phyloP scores from a whole-genome alignment of 1,140 invertebrate species.

The Xylocopa sonorina region DNA sequence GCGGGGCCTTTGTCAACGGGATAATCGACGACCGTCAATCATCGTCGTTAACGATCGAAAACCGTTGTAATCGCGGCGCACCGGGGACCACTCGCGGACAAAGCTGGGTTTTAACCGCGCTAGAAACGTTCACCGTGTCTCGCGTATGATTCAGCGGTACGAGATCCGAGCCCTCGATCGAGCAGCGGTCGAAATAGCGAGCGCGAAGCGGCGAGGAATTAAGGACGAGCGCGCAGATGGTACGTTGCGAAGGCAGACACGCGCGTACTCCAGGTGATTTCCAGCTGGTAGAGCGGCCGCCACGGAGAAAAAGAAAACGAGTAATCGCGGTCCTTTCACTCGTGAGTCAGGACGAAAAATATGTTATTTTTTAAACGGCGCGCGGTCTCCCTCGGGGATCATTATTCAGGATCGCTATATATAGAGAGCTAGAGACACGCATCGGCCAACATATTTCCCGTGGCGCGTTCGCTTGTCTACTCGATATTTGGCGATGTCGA shows the following conservation, averaged over 20 bases:
- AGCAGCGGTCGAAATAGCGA: background rate
- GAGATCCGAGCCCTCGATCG: too few relatives aligned
- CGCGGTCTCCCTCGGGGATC: constrained; percentile 44
- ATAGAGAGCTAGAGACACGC: constrained; percentile 70
- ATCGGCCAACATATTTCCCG: constrained; percentile 60
- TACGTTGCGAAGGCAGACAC: background rate
- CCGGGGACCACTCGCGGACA: background rate
- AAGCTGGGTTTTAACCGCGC: constrained; percentile 4
- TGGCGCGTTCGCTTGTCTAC: constrained; percentile 58
- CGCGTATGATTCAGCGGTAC: background rate
- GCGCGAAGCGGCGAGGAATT: too few relatives aligned
- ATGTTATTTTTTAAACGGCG: constrained; percentile 66
- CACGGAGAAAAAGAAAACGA: background rate
- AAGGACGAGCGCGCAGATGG: background rate
- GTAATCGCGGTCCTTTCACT: constrained; percentile 54
- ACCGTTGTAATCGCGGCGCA: constrained; percentile 3
- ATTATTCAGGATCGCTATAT: constrained; percentile 74
- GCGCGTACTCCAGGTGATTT: constrained; percentile 12
- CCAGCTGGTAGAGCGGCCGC: background rate
- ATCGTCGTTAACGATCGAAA: constrained; percentile 14
- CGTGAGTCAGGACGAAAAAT: constrained; percentile 64
- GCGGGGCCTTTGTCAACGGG: constrained; percentile 52
- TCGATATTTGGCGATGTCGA: constrained; percentile 78
- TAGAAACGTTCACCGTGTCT: too few relatives aligned
- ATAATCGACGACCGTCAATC: constrained; percentile 47